A percentile compares a stretch with the other conserved stretches of the same genome.
Evolutionary conservation across 2,113 vertebrate genomes (phyloP).

Genomic region (Coptodon bakossiorum): DNA sequence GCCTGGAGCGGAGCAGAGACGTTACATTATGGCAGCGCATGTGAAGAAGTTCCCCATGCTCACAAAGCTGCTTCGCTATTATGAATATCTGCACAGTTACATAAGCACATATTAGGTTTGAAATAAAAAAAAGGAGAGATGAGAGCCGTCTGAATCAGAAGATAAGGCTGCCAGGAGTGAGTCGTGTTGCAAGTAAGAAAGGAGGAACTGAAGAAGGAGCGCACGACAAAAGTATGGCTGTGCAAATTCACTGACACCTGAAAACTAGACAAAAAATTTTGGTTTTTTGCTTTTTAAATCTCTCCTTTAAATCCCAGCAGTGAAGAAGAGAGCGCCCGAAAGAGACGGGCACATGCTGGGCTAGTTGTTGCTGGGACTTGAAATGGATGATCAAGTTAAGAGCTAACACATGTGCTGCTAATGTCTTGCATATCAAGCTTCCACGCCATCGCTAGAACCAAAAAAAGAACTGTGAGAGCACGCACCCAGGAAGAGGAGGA

Average conservation of each 20-base stretch:
- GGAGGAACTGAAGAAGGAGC: background rate
- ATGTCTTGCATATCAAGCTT: slow-evolving; percentile 27
- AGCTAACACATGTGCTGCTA: slow-evolving; percentile 38
- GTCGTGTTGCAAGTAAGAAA: background rate
- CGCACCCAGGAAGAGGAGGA: background rate
- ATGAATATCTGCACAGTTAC: background rate
- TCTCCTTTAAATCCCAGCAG: background rate
- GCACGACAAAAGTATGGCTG: background rate
- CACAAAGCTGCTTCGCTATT: background rate
- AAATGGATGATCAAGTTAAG: slow-evolving; percentile 23
- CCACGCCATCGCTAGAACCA: background rate
- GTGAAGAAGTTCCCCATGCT: background rate
- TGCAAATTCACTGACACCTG: fast-evolving
- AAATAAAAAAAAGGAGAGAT: background rate
- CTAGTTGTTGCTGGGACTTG: background rate
- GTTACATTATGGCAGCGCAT: background rate
- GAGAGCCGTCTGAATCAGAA: background rate
- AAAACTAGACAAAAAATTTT: background rate
- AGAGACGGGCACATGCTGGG: background rate
- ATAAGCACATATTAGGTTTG: background rate
- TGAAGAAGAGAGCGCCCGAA: background rate
- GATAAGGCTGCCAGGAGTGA: background rate
- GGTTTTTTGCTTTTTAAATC: background rate
- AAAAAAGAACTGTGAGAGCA: background rate
- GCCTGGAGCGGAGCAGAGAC: background rate